Percentiles rank a stretch among this genome's conserved stretches.
phyloP scores from a whole-genome alignment of 2,888 invertebrate genomes.

The Heliconius hortense region DNA sequence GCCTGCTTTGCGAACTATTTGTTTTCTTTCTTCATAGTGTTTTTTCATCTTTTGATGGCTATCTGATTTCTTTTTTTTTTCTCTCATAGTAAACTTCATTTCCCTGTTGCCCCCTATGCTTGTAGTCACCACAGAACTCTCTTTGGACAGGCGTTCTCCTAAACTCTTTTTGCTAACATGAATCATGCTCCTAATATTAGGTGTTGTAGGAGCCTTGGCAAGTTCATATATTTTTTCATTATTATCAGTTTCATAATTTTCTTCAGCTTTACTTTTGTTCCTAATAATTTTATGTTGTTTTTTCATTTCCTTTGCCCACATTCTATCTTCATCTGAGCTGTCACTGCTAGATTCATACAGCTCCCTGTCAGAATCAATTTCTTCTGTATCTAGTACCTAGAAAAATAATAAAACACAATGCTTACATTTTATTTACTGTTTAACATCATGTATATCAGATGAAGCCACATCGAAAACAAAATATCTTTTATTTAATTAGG shows the following conservation, averaged over 20 bases:
- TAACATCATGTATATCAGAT: background rate
- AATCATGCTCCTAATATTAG: slow-evolving; percentile 72
- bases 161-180: slow-evolving; percentile 84
- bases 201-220: slow-evolving; percentile 77
- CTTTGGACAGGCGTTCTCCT: slow-evolving; percentile 86
- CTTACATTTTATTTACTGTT: background rate
- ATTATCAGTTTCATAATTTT: slow-evolving; percentile 45
- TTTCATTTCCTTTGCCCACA: slow-evolving; percentile 90
- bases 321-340: slow-evolving; percentile 91
- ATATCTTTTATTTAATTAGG: background rate
- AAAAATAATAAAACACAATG: slow-evolving; percentile 24
- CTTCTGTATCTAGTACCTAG: slow-evolving; percentile 64
- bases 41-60: slow-evolving; percentile 83
- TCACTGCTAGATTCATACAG: slow-evolving; percentile 68
- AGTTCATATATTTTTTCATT: slow-evolving; percentile 58
- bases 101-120: slow-evolving; percentile 87
- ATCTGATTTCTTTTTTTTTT: slow-evolving; percentile 78
- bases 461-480: background rate
- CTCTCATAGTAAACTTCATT: slow-evolving; percentile 88
- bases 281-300: slow-evolving; percentile 87
- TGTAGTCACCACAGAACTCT: slow-evolving; percentile 76
- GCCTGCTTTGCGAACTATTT: slow-evolving; percentile 79
- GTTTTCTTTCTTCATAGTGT: slow-evolving; percentile 87
- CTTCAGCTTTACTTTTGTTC: slow-evolving; percentile 53
- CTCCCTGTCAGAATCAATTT: slow-evolving; percentile 80